phyloP scores from a whole-genome alignment of 1,140 invertebrate genomes.

The Hyposmocoma kahamanoa region DNA sequence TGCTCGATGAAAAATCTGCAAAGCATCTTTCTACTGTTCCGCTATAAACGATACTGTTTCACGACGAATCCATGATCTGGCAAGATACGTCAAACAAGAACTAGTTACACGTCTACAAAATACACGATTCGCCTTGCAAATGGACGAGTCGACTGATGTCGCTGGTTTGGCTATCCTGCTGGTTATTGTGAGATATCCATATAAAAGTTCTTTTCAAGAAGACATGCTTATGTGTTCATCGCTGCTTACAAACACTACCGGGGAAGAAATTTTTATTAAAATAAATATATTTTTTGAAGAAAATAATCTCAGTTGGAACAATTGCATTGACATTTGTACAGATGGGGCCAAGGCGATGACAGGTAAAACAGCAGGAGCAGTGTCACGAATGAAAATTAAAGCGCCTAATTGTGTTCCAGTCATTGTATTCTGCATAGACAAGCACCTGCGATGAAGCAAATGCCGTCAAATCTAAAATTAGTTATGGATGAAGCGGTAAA shows the following conservation, averaged over 20 bases:
- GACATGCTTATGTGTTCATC: slow-evolving; percentile 32
- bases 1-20: slow-evolving; percentile 16
- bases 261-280: slow-evolving; percentile 38
- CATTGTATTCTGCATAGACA: slow-evolving; percentile 49
- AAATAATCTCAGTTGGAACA: slow-evolving; percentile 29
- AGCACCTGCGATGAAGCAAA: slow-evolving; percentile 28
- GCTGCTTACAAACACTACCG: slow-evolving; percentile 23
- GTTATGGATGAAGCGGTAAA: not conserved
- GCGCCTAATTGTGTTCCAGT: slow-evolving; percentile 32
- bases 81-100: slow-evolving; percentile 17
- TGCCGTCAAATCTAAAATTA: slow-evolving; percentile 19
- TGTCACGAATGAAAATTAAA: slow-evolving; percentile 36
- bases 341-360: slow-evolving; percentile 55
- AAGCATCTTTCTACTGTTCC: slow-evolving; percentile 17
- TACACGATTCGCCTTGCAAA: slow-evolving; percentile 16
- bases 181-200: slow-evolving; percentile 29
- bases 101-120: slow-evolving; percentile 16
- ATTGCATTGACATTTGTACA: slow-evolving; percentile 48
- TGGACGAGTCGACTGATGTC: slow-evolving; percentile 22
- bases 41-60: slow-evolving; percentile 17
- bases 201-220: slow-evolving; percentile 23
- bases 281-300: slow-evolving; percentile 31
- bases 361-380: slow-evolving; percentile 37
- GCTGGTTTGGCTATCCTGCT: slow-evolving; percentile 25
- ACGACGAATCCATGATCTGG: slow-evolving; percentile 21